Conservation (phyloP, 2,888 invertebrate genomes). For the Nemoura dubitans region DNA sequence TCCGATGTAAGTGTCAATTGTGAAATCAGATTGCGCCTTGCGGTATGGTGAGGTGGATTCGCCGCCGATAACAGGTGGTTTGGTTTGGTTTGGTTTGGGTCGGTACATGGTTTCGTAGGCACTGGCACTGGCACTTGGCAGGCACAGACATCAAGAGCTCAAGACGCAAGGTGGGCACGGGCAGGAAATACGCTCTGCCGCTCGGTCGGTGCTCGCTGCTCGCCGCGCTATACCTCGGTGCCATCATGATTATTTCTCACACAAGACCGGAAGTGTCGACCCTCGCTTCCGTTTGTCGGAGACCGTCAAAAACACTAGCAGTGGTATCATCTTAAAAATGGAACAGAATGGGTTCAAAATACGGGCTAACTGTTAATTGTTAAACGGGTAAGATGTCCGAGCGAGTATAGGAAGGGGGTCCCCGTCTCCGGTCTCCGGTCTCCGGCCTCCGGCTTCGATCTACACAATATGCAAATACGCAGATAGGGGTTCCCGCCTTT, state of each 20-base stretch:
- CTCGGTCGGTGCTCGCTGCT: too few relatives aligned
- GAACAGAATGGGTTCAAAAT: not conserved
- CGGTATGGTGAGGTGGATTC: slow-evolving; percentile 7
- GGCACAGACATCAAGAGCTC: too few relatives aligned
- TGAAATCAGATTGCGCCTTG: slow-evolving; percentile 25
- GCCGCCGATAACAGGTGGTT: slow-evolving; percentile 29
- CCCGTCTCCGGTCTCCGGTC: too few relatives aligned
- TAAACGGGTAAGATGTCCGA: not conserved
- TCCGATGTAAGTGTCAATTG: not conserved
- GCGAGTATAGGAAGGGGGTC: too few relatives aligned
- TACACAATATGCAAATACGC: too few relatives aligned
- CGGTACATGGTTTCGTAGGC: too few relatives aligned
- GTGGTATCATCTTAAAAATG: slow-evolving; percentile 3
- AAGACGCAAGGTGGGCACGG: slow-evolving; percentile 10
- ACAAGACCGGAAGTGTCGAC: slow-evolving; percentile 33
- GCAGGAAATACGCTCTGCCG: slow-evolving; percentile 37
- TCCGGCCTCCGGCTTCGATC: too few relatives aligned
- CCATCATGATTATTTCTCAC: slow-evolving; percentile 41
- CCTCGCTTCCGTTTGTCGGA: slow-evolving; percentile 26
- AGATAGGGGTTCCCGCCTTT: not conserved
- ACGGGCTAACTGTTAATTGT: not conserved
- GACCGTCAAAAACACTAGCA: not conserved
- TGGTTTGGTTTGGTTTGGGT: too few relatives aligned
- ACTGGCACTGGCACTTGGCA: too few relatives aligned
- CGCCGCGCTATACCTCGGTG: too few relatives aligned